Percentiles rank a stretch among this genome's conserved stretches.
Evolutionary conservation across 2,797 vertebrate species (phyloP).

Genomic region (Rhynchonycteris naso): DNA sequence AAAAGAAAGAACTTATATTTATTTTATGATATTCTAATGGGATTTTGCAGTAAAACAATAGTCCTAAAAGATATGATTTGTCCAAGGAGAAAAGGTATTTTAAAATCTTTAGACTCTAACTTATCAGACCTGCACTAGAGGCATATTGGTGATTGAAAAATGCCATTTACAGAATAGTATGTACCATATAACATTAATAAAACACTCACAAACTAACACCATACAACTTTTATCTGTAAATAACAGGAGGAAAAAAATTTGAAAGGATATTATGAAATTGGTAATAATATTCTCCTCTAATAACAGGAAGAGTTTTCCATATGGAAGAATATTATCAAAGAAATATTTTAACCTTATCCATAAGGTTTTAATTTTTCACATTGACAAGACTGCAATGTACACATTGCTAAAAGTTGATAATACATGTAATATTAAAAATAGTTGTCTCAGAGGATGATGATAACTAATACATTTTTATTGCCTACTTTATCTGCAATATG

Average conservation of each 20-base stretch:
- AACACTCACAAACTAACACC: background rate
- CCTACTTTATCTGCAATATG: slow-evolving; percentile 25
- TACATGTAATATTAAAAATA: background rate
- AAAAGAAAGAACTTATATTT: slow-evolving; percentile 14
- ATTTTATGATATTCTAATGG: background rate
- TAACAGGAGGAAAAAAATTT: background rate
- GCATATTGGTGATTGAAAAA: background rate
- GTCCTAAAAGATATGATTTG: background rate
- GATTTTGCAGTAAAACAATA: background rate
- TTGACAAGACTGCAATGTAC: background rate
- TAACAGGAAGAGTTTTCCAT: background rate
- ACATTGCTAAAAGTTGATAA: slow-evolving; percentile 27
- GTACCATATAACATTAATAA: background rate
- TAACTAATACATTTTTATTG: background rate
- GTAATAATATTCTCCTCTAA: background rate
- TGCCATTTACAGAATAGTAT: background rate
- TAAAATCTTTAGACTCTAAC: background rate
- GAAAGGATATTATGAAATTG: background rate
- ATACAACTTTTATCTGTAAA: background rate
- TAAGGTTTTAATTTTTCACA: slow-evolving; percentile 11
- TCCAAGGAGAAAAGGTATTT: background rate
- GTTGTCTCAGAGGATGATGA: background rate
- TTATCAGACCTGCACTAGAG: background rate
- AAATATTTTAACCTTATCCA: background rate
- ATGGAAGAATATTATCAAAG: background rate